These are phyloP conservation scores for Hypomecis atomaria DNA, from an alignment of 2,888 invertebrate species.

Conservation along the genomic window DNA sequence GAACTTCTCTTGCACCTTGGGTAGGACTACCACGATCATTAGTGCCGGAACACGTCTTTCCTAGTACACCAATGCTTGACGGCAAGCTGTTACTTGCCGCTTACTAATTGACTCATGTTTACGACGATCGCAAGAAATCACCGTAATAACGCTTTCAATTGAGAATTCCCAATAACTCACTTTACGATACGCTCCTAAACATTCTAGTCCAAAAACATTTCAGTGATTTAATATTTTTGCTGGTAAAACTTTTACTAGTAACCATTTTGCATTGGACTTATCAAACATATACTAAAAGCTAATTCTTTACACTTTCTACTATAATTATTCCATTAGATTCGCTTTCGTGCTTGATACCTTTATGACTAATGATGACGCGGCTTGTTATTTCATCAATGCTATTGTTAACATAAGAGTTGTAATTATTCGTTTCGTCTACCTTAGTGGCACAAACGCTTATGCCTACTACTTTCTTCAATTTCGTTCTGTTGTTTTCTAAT, in stretches of 20 bases:
- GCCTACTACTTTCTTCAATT: constrained; percentile 14
- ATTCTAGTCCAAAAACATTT: no score
- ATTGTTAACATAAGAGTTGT: constrained; percentile 31
- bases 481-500: neutral
- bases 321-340: constrained; percentile 73
- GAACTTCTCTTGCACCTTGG: neutral
- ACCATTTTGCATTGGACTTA: constrained; percentile 31
- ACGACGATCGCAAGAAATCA: neutral
- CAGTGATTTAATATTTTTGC: constrained; percentile 9
- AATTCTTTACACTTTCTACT: constrained; percentile 75
- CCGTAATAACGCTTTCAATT: neutral
- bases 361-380: constrained; percentile 62
- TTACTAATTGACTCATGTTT: neutral
- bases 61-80: neutral
- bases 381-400: constrained; percentile 35
- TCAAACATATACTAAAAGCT: constrained; percentile 59
- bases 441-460: constrained; percentile 5
- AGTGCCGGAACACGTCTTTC: constrained; percentile 17
- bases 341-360: constrained; percentile 69
- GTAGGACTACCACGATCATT: neutral
- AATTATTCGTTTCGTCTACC: constrained; percentile 26
- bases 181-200: no score
- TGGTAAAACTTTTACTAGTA: constrained; percentile 31
- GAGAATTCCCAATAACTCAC: neutral
- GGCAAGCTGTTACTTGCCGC: neutral